Conservation (phyloP, 2,888 invertebrate genomes). For the Eupithecia subfuscata region DNA sequence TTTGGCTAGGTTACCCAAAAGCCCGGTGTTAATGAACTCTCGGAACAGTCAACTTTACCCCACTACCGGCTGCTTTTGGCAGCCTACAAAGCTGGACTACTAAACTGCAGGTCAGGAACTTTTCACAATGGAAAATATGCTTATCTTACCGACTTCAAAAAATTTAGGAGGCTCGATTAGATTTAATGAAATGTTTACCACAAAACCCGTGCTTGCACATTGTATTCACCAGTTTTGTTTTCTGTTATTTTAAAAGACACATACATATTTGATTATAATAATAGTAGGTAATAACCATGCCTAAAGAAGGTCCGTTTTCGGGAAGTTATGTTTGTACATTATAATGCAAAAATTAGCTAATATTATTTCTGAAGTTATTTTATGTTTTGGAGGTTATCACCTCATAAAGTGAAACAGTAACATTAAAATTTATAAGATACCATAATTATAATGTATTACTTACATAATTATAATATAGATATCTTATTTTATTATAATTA, state of each 20-base stretch:
- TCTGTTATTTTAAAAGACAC: not conserved
- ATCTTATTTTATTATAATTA: too few species aligned
- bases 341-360: too few species aligned
- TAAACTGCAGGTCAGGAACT: not conserved
- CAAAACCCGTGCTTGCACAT: not conserved
- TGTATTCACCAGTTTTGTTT: not conserved
- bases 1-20: slow-evolving; percentile 4
- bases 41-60: slow-evolving; percentile 1
- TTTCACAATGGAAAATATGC: not conserved
- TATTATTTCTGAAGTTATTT: not conserved
- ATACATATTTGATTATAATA: not conserved
- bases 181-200: not conserved
- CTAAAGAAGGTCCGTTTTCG: too few species aligned
- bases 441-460: too few species aligned
- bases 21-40: slow-evolving; percentile 8
- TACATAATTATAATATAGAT: too few species aligned
- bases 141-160: not conserved
- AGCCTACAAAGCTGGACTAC: not conserved
- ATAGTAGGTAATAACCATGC: too few species aligned
- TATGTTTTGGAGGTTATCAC: too few species aligned
- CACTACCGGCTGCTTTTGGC: not conserved
- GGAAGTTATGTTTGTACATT: too few species aligned
- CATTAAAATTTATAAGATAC: too few species aligned
- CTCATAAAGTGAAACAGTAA: too few species aligned
- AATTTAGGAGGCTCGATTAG: not conserved